Percentiles rank a stretch among this genome's conserved stretches.
Conservation (phyloP, 2,888 invertebrate species). For the Cosmia trapezina region DNA sequence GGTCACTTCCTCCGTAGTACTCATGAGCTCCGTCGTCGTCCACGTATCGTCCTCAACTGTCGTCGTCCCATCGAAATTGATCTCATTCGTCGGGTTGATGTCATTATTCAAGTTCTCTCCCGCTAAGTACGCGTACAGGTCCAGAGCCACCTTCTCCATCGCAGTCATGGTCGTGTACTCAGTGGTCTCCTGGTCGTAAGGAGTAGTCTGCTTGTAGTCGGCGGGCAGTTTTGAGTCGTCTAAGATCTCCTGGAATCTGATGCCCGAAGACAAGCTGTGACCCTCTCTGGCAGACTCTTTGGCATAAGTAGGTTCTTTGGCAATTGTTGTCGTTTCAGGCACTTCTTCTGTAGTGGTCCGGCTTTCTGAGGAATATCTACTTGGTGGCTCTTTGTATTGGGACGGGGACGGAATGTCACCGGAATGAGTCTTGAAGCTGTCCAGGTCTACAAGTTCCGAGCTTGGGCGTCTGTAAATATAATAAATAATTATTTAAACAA, state of each 20-base stretch:
- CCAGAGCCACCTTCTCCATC: conserved; percentile 95
- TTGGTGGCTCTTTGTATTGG: conserved; percentile 88
- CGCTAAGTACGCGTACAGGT: conserved; percentile 94
- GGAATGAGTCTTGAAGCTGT: conserved; percentile 94
- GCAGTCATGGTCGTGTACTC: conserved; percentile 92
- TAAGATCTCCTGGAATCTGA: conserved; percentile 82
- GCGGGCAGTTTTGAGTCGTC: conserved; percentile 86
- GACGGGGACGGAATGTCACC: conserved; percentile 89
- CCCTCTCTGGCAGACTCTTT: conserved; percentile 82
- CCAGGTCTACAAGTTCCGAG: conserved; percentile 95
- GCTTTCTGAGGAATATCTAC: conserved; percentile 86
- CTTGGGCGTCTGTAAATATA: conserved; percentile 92
- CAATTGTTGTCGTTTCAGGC: conserved; percentile 82
- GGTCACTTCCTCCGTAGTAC: conserved; percentile 87
- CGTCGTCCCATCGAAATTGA: conserved; percentile 81
- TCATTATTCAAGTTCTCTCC: conserved; percentile 92
- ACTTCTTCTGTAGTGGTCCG: conserved; percentile 89
- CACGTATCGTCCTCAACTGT: conserved; percentile 80
- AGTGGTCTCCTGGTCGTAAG: conserved; percentile 87
- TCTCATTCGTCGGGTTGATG: conserved; percentile 81
- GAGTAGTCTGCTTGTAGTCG: conserved; percentile 84
- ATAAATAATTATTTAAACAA: conserved; percentile 5
- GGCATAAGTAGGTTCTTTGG: conserved; percentile 76
- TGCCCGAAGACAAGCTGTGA: conserved; percentile 83
- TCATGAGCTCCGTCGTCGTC: conserved; percentile 87